phyloP scores from a whole-genome alignment of 1,140 invertebrate genomes.

The Drosophila aff. region DNA sequence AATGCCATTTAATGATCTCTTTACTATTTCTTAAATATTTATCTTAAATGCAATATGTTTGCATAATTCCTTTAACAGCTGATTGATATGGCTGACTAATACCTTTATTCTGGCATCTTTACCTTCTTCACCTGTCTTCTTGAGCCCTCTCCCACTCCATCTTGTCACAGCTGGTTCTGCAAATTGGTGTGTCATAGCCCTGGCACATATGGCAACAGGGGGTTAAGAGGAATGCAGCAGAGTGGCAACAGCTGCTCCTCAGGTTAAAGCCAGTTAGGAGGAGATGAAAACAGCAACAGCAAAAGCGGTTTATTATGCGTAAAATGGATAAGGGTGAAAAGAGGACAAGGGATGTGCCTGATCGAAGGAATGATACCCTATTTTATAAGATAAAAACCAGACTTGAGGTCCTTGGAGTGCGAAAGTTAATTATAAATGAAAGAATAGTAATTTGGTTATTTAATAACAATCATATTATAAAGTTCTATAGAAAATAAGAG shows the following conservation, averaged over 20 bases:
- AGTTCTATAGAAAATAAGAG: not conserved
- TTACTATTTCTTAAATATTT: not conserved
- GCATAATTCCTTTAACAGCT: slow-evolving; percentile 19
- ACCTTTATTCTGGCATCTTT: slow-evolving; percentile 25
- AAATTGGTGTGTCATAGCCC: slow-evolving; percentile 66
- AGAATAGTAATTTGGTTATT: not conserved
- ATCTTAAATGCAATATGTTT: slow-evolving; percentile 21
- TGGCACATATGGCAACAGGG: slow-evolving; percentile 22
- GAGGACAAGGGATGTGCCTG: not conserved
- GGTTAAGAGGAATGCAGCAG: slow-evolving; percentile 44
- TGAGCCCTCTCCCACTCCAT: slow-evolving; percentile 1
- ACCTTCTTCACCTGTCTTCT: slow-evolving; percentile 5
- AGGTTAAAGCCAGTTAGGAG: slow-evolving; percentile 23
- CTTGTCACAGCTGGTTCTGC: slow-evolving; percentile 31
- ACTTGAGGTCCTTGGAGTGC: not conserved
- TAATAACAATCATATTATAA: not conserved
- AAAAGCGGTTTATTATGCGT: slow-evolving; percentile 60
- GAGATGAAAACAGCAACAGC: slow-evolving; percentile 18
- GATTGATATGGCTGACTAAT: slow-evolving; percentile 18
- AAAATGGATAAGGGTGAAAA: slow-evolving; percentile 20
- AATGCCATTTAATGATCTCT: slow-evolving; percentile 50
- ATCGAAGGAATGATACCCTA: not conserved
- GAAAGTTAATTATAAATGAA: not conserved
- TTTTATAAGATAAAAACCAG: not conserved
- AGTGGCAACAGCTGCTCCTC: slow-evolving; percentile 65